phyloP scores from a whole-genome alignment of 2,797 vertebrate species.

The Monodelphis domestica region DNA sequence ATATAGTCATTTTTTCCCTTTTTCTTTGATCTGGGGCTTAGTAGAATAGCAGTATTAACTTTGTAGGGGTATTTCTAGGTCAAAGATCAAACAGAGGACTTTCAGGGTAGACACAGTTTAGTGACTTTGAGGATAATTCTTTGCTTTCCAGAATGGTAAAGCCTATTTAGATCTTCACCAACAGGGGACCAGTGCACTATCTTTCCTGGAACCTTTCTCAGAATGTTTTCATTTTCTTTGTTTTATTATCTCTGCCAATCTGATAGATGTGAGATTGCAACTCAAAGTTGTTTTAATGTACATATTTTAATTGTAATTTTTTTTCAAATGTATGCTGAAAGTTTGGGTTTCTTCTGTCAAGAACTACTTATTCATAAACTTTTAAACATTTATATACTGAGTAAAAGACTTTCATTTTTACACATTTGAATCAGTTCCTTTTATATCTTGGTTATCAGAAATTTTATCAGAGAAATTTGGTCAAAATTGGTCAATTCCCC shows the following conservation, averaged over 20 bases:
- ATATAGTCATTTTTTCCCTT: not conserved
- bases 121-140: not conserved
- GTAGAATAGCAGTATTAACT: not conserved
- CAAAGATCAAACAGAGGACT: too few relatives aligned
- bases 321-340: too few relatives aligned
- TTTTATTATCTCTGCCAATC: not conserved
- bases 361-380: not conserved
- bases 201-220: not conserved
- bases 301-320: too few relatives aligned
- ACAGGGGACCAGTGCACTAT: not conserved
- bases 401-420: not conserved
- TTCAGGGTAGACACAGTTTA: not conserved
- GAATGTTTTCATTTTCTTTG: not conserved
- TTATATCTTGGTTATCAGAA: not conserved
- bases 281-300: not conserved
- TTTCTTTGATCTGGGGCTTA: not conserved
- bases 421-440: not conserved
- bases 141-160: not conserved
- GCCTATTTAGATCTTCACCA: too few relatives aligned
- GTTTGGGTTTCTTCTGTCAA: not conserved
- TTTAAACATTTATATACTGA: not conserved
- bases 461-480: too few relatives aligned
- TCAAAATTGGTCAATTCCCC: too few relatives aligned
- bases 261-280: not conserved
- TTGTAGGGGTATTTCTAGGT: not conserved